Evolutionary conservation across 2,888 invertebrate genomes (phyloP).

Genomic region (Griposia aprilina): DNA sequence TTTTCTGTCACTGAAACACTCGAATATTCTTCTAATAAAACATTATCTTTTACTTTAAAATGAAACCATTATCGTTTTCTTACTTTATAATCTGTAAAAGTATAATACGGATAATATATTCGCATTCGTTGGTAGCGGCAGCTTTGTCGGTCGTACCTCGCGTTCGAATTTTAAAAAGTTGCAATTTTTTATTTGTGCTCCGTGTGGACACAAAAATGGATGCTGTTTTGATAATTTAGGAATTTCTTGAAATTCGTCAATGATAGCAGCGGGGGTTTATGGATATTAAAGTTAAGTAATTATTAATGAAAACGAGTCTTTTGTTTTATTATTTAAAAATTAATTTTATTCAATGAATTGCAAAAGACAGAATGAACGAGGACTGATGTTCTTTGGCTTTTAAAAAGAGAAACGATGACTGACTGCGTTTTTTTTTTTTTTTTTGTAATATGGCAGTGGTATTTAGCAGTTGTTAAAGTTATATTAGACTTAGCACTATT

Average conservation of each 20-base stretch:
- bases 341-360: conserved; percentile 26
- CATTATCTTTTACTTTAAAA: conserved; percentile 41
- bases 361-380: neutral
- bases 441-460: neutral
- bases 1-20: neutral
- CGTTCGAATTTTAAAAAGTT: conserved; percentile 72
- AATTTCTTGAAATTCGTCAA: conserved; percentile 50
- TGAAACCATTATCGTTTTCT: conserved; percentile 48
- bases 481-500: neutral
- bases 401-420: neutral
- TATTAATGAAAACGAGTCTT: conserved; percentile 41
- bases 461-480: neutral
- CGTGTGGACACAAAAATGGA: conserved; percentile 47
- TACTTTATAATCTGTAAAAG: conserved; percentile 54
- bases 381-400: neutral
- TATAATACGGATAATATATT: conserved; percentile 67
- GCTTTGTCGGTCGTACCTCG: conserved; percentile 69
- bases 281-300: conserved; percentile 20
- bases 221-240: conserved; percentile 49
- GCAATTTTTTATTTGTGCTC: conserved; percentile 65
- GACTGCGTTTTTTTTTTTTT: neutral
- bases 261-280: conserved; percentile 53
- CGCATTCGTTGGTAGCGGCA: conserved; percentile 66
- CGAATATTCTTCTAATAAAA: conserved; percentile 30
- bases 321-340: conserved; percentile 6